Evolutionary conservation across 2,113 vertebrate species (phyloP), one percentile per base, ranked within the genome.

Genomic region (Tachysurus fulvidraco): DNA sequence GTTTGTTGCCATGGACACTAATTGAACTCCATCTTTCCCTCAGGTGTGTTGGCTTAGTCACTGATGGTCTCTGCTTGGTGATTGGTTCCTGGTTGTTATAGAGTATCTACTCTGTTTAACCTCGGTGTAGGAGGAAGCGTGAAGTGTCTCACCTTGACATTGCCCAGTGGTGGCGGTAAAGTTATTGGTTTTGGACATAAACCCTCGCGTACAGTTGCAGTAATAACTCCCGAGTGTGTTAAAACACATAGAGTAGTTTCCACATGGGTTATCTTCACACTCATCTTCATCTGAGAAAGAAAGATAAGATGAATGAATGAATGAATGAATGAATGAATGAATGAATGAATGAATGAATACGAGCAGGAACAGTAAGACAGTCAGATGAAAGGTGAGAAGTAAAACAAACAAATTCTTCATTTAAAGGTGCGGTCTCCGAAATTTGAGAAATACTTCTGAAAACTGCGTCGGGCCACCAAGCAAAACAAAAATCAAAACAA

Each of bases 241-340:
- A 3, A 36, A 14, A 62, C 89, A 90, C 9, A 5, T 0, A 0
- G 89, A 0, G 25, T 87, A 0, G 5, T 30, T 4, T 3, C 89
- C 84, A 50, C 89, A 90, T 1, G 0, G 0, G 30, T 2, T 6
- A 0, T 0, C 11, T 1, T 46, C 50, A 83, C 89, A 90, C 89
- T 90, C 89, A 11, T 90, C 1, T 1, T n/a, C 44, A 88, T 90
- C 89, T 90, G 87, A 54, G 16, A 86, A 5, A 67, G 3, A 82
- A 36, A 36, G 36, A 36, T n/a, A n/a, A n/a, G n/a, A n/a, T n/a
- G n/a, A 36, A 36, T 36, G 36, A 36, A 36, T 36, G 46, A 50
- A 19, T 79, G 23, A 86, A 36, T 44, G n/a, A 36, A 36, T 36
- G 36, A 36, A 36, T 36, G 46, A 50, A 19, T 79, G 23, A 86